Evolutionary conservation across 1,140 invertebrate species (phyloP), one percentile per base, ranked within the genome.

Genomic region (Ceratina calcarata): DNA sequence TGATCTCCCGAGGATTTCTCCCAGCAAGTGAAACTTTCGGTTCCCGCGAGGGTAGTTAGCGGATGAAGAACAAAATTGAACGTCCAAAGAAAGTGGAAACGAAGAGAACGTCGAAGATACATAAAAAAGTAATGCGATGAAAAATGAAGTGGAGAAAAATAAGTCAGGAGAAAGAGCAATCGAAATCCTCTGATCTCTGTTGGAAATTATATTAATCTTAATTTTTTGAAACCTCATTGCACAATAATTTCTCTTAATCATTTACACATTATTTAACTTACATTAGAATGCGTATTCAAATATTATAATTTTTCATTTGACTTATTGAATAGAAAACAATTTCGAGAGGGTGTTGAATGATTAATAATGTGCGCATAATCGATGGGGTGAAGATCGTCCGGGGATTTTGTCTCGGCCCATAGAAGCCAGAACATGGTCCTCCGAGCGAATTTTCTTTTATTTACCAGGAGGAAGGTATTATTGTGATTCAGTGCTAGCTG

Each of bases 331-430:
- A 45, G 37, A 10, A 45, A 8, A 45, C 37, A 45, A 45, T 45
- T 45, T 45, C 0, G 37, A 10, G 6, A 45, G 37, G 37, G 37
- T 10, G 37, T 10, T 6, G 37, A 72, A 37, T 60, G 76, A 85
- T 86, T 80, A 82, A 86, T 85, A 70, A 80, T 53, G 27, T 16
- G 80, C 58, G 69, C 69, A 66, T 37, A 55, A 82, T 82, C 71
- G 68, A 70, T 45, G 16, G 37, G 15, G 62, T 27, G 51, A 45
- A 60, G 3, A 51, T 49, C 37, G 60, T 49, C 67, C 60, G 37
- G 51, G 32, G n/a, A 22, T 72, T 64, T 61, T 37, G 20, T 16
- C 13, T 51, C 64, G 7, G 12, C 1, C 22, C 27, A 37, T 49
- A 58, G 4, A 60, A n/a, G 15, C n/a, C 22, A 45, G 18, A 12